Evolutionary conservation across 2,888 invertebrate genomes (phyloP).

Genomic region (Aspidapion aeneum): DNA sequence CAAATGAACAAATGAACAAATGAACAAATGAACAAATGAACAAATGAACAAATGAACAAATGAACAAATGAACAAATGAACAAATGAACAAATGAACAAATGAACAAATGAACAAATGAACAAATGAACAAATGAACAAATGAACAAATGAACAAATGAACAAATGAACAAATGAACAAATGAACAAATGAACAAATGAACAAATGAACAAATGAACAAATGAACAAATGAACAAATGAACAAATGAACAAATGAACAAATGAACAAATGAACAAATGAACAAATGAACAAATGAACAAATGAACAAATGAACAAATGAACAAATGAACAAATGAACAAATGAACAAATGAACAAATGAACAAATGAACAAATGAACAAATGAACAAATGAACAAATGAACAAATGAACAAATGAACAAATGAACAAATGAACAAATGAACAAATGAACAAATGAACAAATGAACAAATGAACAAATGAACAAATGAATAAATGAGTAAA

Average conservation of each 20-base stretch:
- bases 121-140: neutral
- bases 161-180: neutral
- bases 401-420: constrained; percentile 12
- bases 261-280: neutral
- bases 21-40: neutral
- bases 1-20: neutral
- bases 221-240: neutral
- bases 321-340: neutral
- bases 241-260: neutral
- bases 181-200: neutral
- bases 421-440: constrained; percentile 13
- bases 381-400: neutral
- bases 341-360: neutral
- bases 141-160: neutral
- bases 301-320: neutral
- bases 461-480: constrained; percentile 14
- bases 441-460: constrained; percentile 13
- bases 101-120: neutral
- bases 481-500: constrained; percentile 13
- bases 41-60: neutral
- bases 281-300: neutral
- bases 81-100: neutral
- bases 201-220: neutral
- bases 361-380: neutral
- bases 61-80: neutral